phyloP scores from a whole-genome alignment of 2,113 vertebrate genomes.

The Lipophrys pholis region DNA sequence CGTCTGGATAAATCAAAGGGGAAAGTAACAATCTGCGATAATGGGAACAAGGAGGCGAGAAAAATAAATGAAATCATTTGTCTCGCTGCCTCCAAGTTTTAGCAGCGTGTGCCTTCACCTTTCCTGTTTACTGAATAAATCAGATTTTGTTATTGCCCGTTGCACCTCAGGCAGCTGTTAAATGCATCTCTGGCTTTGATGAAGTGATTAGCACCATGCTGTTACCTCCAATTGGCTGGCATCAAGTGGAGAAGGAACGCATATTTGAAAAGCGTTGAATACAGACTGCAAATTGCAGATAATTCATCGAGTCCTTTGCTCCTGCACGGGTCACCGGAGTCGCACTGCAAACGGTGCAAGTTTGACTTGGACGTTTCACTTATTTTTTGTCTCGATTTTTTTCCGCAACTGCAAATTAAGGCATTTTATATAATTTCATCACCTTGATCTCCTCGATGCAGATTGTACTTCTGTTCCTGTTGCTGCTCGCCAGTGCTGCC shows the following conservation, averaged over 20 bases:
- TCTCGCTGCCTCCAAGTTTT: not conserved
- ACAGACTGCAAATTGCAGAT: not conserved
- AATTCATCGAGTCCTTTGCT: not conserved
- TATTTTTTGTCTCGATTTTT: too few relatives aligned
- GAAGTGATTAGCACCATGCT: slow-evolving; percentile 53
- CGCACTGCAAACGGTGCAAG: not conserved
- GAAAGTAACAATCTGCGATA: not conserved
- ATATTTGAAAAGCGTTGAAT: not conserved
- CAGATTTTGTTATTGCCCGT: not conserved
- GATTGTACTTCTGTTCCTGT: too few relatives aligned
- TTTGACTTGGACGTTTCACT: too few relatives aligned
- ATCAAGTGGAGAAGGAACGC: slow-evolving; percentile 12
- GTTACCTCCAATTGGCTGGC: slow-evolving; percentile 13
- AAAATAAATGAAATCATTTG: not conserved
- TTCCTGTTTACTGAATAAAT: slow-evolving; percentile 21
- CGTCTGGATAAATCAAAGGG: not conserved
- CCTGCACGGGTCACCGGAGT: not conserved
- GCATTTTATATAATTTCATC: too few relatives aligned
- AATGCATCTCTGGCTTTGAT: slow-evolving; percentile 32
- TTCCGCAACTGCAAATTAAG: too few relatives aligned
- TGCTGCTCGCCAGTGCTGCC: too few relatives aligned
- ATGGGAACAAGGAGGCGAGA: not conserved
- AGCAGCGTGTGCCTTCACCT: slow-evolving; percentile 18
- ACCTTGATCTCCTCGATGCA: too few relatives aligned
- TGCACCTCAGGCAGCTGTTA: slow-evolving; percentile 13